Evolutionary conservation across 2,113 vertebrate genomes (phyloP), one percentile per base, ranked within the genome.

Genomic region (Antennarius striatus): DNA sequence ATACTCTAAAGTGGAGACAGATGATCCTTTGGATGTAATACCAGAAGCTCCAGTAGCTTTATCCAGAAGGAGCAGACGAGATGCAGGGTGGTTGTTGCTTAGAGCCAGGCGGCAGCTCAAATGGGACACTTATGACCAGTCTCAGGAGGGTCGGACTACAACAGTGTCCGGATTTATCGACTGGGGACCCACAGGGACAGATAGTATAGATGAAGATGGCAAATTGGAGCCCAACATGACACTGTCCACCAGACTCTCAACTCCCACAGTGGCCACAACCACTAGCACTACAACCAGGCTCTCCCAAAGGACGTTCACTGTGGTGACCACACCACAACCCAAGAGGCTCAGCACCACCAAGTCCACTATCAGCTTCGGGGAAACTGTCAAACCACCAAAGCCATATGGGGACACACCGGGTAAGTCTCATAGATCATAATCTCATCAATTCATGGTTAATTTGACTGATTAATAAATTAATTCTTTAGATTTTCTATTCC

Each of bases 131-230:
- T 71, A 75, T 10, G 89, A 92, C 59, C 89, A 86, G 81, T 82
- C 88, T 47, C 90, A 89, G 71, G 92, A 93, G 46, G 88, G 90
- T 53, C 86, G 89, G 87, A 93, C 91, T 82, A 93, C 93, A 47
- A 93, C 92, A 0, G 91, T 92, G 84, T 87, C 93, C 29, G 92
- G 89, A 85, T 93, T 89, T 91, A 94, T 94, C 47, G 92, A 93
- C 72, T 94, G 93, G 93, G 93, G 93, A 40, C 93, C 93, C 40
- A 94, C 93, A 1, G 92, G 92, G 17, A 88, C 85, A 3, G 92
- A 92, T 52, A 86, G 79, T 14, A 36, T 73, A 5, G 92, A 94
- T 15, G 87, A 89, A 1, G 84, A 90, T 14, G 66, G 79, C 40
- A 89, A 85, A 71, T 32, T 49, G 22, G 80, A 77, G 43, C 63